phyloP scores from a whole-genome alignment of 2,113 vertebrate species.

The Setophaga petechia region DNA sequence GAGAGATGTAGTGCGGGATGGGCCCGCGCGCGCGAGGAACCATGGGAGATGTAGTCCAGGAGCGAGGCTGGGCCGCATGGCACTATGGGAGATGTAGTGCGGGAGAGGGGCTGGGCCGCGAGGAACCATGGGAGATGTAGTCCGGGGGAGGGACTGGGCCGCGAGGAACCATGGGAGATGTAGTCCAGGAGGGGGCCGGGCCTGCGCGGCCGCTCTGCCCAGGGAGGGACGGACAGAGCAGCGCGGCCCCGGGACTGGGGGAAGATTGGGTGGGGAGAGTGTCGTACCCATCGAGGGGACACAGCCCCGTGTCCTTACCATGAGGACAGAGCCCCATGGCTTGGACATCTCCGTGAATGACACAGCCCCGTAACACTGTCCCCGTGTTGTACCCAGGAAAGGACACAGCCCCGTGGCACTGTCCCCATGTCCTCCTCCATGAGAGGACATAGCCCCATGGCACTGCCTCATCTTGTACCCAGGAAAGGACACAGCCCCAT shows the following conservation, averaged over 20 bases:
- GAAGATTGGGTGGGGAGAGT: fast-evolving
- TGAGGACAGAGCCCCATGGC: background rate
- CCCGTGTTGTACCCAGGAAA: fast-evolving
- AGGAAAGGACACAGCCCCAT: background rate
- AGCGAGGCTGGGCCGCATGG: too few relatives aligned
- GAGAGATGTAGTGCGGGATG: too few relatives aligned
- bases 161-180: background rate
- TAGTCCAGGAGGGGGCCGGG: background rate
- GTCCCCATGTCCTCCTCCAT: too few relatives aligned
- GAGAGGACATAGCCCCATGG: too few relatives aligned
- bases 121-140: background rate
- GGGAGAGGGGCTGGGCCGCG: background rate
- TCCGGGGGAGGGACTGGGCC: background rate
- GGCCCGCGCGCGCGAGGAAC: too few relatives aligned
- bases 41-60: too few relatives aligned
- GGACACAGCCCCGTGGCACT: background rate
- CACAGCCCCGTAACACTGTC: background rate
- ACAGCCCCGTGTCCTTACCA: background rate
- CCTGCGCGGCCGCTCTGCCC: background rate
- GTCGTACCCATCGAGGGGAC: fast-evolving
- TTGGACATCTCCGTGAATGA: background rate
- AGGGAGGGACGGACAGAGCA: background rate
- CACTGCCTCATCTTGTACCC: too few relatives aligned
- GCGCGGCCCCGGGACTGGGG: fast-evolving
- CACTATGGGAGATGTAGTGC: background rate